Evolutionary conservation across 2,797 vertebrate species (phyloP).

Genomic region (Neosalanx taihuensis): DNA sequence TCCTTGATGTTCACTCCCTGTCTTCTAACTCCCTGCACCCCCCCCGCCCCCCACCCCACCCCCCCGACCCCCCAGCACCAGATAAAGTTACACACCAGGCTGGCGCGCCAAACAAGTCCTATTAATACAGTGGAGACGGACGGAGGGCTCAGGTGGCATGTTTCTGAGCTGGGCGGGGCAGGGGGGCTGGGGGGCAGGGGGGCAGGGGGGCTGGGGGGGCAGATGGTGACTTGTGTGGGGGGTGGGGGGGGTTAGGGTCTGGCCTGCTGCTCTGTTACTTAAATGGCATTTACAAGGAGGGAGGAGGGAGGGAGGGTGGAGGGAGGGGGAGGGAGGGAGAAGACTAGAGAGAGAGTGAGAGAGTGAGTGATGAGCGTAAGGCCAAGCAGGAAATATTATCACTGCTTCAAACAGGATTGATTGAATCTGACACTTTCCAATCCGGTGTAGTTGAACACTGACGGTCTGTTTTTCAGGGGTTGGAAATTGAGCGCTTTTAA

Average conservation of each 20-base stretch:
- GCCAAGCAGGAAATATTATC: too few species aligned
- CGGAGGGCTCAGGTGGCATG: constrained; percentile 44
- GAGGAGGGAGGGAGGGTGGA: not conserved
- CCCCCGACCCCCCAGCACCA: not conserved
- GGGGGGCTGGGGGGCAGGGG: constrained; percentile 13
- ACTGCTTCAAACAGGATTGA: too few species aligned
- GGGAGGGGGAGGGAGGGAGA: not conserved
- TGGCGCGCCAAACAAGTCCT: constrained; percentile 45
- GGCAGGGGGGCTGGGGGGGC: constrained; percentile 15
- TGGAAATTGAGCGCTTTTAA: not conserved
- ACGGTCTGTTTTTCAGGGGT: too few species aligned
- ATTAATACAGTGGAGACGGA: constrained; percentile 56
- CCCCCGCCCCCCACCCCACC: not conserved
- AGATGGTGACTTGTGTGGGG: constrained; percentile 29
- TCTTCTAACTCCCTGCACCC: not conserved
- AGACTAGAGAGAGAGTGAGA: too few species aligned
- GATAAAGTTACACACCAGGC: constrained; percentile 43
- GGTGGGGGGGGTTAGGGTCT: not conserved
- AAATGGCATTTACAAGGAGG: constrained; percentile 9
- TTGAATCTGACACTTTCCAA: too few species aligned
- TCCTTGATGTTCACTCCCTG: not conserved
- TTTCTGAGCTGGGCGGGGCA: constrained; percentile 38
- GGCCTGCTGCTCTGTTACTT: not conserved
- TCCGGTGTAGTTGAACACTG: too few species aligned
- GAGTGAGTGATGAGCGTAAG: too few species aligned